These are phyloP conservation scores for Cybosia mesomella DNA, from an alignment of 2,888 invertebrate genomes.

Conservation along the genomic window DNA sequence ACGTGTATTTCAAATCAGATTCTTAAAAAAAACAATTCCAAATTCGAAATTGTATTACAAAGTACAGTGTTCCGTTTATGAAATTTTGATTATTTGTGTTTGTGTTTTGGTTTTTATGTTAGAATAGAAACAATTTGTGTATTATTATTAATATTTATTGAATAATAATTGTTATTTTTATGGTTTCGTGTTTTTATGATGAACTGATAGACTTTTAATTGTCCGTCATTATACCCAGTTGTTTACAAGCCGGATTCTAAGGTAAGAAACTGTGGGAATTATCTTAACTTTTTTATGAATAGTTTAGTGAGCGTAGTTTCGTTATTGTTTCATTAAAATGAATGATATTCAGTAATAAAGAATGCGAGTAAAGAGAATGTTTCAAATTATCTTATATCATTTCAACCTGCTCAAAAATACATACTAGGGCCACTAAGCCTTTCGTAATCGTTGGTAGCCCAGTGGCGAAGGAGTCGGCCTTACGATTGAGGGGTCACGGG, in stretches of 20 bases:
- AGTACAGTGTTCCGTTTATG: slow-evolving; percentile 15
- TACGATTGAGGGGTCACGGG: too few species aligned
- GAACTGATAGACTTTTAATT: slow-evolving; percentile 36
- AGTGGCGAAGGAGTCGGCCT: too few species aligned
- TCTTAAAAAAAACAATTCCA: background rate
- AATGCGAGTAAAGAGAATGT: too few species aligned
- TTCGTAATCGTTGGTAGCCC: too few species aligned
- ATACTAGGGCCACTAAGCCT: too few species aligned
- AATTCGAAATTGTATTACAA: slow-evolving; percentile 7
- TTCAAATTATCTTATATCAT: too few species aligned
- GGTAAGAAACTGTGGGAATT: slow-evolving; percentile 39
- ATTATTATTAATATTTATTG: slow-evolving; percentile 13
- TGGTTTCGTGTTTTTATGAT: slow-evolving; percentile 22
- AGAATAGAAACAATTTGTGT: slow-evolving; percentile 1
- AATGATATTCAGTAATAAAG: background rate
- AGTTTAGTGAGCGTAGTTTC: background rate
- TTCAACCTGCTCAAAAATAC: too few species aligned
- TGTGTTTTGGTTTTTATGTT: slow-evolving; percentile 10
- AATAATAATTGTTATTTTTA: slow-evolving; percentile 17
- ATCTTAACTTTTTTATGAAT: slow-evolving; percentile 14
- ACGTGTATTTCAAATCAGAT: background rate
- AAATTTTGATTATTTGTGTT: slow-evolving; percentile 7
- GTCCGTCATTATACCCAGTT: slow-evolving; percentile 31
- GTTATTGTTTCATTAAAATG: background rate
- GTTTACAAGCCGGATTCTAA: slow-evolving; percentile 27